These are phyloP conservation scores for Zaprionus vittiger DNA, from an alignment of 1,140 invertebrate genomes.

Conservation along the genomic window DNA sequence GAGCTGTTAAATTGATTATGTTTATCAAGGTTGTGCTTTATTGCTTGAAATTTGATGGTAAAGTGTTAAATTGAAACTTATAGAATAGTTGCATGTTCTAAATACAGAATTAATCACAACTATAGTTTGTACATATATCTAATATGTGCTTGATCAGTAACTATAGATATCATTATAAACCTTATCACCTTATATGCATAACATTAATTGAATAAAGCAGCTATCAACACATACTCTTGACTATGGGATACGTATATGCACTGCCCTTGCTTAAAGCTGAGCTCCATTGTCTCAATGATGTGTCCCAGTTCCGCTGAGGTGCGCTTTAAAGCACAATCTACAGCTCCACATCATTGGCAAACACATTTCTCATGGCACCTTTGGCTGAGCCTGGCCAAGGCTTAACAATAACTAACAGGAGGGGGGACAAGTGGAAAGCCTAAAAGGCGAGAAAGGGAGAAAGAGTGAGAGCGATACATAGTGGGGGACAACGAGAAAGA, in stretches of 20 bases:
- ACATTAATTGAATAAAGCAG: neutral
- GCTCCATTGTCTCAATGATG: conserved; percentile 22
- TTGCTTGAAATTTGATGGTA: neutral
- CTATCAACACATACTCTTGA: neutral
- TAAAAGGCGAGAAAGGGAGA: conserved; percentile 20
- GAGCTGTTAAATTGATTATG: no score
- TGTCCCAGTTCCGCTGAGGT: conserved; percentile 59
- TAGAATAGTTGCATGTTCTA: neutral
- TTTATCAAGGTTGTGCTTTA: no score
- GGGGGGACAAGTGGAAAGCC: neutral
- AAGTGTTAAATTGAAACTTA: neutral
- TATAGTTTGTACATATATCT: no score
- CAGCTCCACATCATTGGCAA: conserved; percentile 36
- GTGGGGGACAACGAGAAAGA: neutral
- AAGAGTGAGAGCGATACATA: conserved; percentile 7
- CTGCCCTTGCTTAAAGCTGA: conserved; percentile 18
- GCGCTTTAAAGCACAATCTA: conserved; percentile 48
- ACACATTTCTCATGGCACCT: conserved; percentile 45
- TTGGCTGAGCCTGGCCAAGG: conserved; percentile 30
- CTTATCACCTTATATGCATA: neutral
- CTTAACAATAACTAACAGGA: conserved; percentile 51
- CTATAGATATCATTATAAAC: no score
- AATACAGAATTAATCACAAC: neutral
- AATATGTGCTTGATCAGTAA: no score
- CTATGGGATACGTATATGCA: neutral